Percentiles rank a stretch among this genome's conserved stretches.
phyloP scores from a whole-genome alignment of 2,888 invertebrate genomes.

The Metallyticus violacea region DNA sequence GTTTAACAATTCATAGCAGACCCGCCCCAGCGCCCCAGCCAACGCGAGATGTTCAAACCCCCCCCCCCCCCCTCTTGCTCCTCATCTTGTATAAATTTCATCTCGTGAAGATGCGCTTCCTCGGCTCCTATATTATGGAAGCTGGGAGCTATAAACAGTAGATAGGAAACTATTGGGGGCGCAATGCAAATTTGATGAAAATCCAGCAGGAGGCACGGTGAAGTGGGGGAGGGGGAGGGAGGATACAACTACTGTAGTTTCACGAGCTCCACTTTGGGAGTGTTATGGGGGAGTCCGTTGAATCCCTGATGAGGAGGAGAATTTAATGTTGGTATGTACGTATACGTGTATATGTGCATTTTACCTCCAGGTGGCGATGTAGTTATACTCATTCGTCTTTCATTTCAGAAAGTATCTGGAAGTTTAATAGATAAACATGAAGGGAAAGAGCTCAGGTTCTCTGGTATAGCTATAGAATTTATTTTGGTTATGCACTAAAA shows the following conservation, averaged over 20 bases:
- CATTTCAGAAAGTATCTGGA: too few species aligned
- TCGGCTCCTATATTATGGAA: constrained; percentile 4
- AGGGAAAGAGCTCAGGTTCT: too few species aligned
- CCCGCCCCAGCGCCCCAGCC: too few species aligned
- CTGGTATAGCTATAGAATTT: too few species aligned
- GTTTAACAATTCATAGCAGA: background rate
- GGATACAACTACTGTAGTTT: background rate
- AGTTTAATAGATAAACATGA: too few species aligned
- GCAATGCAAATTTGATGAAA: constrained; percentile 17
- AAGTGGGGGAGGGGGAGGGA: too few species aligned
- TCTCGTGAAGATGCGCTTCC: background rate
- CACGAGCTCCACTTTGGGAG: background rate
- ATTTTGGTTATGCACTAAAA: too few species aligned
- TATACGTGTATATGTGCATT: background rate
- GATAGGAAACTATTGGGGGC: background rate
- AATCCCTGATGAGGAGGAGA: background rate
- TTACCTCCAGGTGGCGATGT: background rate
- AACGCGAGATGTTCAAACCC: too few species aligned
- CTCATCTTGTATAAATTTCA: constrained; percentile 8
- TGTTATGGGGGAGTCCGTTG: background rate
- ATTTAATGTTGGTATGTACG: background rate
- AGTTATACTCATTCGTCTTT: background rate
- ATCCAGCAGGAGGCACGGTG: background rate
- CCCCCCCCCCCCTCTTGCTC: background rate
- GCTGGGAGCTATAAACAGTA: constrained; percentile 11